Conservation (phyloP, 2,797 vertebrate genomes). For the Lacerta agilis region DNA sequence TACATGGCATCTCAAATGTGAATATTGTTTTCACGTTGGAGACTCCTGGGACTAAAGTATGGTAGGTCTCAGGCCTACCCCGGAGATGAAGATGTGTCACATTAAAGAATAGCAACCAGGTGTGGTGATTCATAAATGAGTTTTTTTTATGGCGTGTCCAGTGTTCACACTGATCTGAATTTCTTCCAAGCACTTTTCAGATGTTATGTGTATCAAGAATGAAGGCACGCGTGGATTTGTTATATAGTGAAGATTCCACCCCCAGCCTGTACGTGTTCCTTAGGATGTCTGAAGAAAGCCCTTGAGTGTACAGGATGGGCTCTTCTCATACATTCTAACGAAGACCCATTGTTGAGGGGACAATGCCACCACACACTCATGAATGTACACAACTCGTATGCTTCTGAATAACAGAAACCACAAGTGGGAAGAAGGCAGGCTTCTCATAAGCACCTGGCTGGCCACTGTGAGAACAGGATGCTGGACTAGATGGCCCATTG, state of each 20-base stretch:
- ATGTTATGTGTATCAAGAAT: background rate
- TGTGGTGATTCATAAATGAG: background rate
- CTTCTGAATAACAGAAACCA: no score
- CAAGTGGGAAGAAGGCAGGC: background rate
- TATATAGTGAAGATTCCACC: no score
- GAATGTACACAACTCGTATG: no score
- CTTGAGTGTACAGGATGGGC: background rate
- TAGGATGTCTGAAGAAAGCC: background rate
- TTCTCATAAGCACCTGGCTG: no score
- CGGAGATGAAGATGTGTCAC: background rate
- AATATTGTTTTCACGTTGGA: background rate
- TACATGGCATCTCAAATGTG: background rate
- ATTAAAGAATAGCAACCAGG: background rate
- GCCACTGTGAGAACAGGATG: no score
- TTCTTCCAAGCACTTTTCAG: background rate
- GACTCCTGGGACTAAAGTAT: conserved; percentile 33
- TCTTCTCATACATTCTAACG: background rate
- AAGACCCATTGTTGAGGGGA: background rate
- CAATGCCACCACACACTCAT: no score
- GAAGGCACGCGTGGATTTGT: background rate
- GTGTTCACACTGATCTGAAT: background rate
- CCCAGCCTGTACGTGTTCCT: background rate
- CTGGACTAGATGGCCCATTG: no score
- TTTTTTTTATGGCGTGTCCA: background rate
- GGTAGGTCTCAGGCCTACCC: conserved; percentile 35